Base-by-base conservation (phyloP, 2,797 vertebrate species). In the Bradypus variegatus region DNA sequence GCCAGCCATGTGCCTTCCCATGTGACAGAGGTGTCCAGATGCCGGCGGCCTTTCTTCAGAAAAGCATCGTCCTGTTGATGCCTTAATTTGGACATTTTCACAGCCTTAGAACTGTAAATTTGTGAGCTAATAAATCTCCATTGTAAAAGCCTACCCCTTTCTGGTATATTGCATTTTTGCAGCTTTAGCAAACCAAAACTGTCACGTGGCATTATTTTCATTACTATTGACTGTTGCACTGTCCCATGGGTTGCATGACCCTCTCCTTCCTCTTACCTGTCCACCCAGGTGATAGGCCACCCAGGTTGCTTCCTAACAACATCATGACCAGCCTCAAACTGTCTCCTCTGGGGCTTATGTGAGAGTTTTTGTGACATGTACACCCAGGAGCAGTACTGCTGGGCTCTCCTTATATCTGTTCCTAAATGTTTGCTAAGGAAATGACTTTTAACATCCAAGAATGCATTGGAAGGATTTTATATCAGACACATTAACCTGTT, bases 371-470 rank as follows among this genome's bases (percentile, higher is more conserved):
- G 64, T 25, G 15, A 79, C 13, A 62, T 31, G 45, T 25, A 31
- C 10, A 6, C n/a, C 41, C 70, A 38, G 65, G 70, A 88, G 48
- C 25, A 25, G 53, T 21, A 41, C 60, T 78, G 31, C 38, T 8
- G 50, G 41, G 12, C 33, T 64, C 25, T 45, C 6, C 2, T 36
- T 73, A 53, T 38, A n/a, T 75, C 60, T 72, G 38, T 38, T 77
- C 38, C 89, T 88, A n/a, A 79, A 67, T 67, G 29, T 73, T 72
- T 88, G 48, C 89, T 48, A 33, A 82, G 45, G 65, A 78, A 83
- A 58, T 33, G 19, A 38, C 27, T 78, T 55, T 72, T 18, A 78
- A 29, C 4, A 45, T 67, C 7, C 29, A 53, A 1, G 29, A 62
- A 70, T 86, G 29, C 50, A 64, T 5, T 2, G 27, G 67, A 25